phyloP scores from a whole-genome alignment of 2,113 vertebrate genomes.

The Thamnophis sirtalis region DNA sequence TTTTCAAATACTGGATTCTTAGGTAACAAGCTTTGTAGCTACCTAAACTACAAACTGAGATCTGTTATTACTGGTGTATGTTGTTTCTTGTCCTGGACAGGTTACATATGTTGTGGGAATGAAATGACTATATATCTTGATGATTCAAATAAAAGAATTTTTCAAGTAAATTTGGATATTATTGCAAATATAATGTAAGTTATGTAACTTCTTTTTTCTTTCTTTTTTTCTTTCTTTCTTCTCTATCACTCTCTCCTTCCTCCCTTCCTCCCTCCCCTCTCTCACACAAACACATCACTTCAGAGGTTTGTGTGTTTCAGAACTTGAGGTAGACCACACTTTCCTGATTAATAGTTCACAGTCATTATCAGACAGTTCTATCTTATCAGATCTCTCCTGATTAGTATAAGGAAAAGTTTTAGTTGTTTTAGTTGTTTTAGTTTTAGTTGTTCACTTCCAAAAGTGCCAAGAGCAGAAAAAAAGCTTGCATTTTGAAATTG shows the following conservation, averaged over 20 bases:
- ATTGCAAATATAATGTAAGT: not conserved
- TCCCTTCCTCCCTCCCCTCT: too few relatives aligned
- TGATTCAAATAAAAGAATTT: not conserved
- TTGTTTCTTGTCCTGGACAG: not conserved
- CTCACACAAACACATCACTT: not conserved
- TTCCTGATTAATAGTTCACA: not conserved
- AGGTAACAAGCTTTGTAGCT: not conserved
- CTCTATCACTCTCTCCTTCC: too few relatives aligned
- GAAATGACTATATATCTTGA: not conserved
- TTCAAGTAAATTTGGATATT: not conserved
- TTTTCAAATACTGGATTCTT: not conserved
- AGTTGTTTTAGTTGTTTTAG: too few relatives aligned
- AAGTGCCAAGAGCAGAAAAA: not conserved
- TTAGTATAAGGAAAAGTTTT: not conserved
- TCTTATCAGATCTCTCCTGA: not conserved
- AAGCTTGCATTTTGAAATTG: not conserved
- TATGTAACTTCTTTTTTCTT: not conserved
- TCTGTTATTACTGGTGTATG: not conserved
- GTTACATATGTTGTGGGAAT: not conserved
- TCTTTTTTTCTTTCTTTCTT: too few relatives aligned
- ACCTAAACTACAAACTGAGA: not conserved
- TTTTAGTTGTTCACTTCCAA: not conserved
- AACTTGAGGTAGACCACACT: not conserved
- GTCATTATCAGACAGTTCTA: too few relatives aligned
- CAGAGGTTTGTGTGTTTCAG: not conserved